Conservation (phyloP, 2,888 invertebrate species). For the Patella ulyssiponensis region DNA sequence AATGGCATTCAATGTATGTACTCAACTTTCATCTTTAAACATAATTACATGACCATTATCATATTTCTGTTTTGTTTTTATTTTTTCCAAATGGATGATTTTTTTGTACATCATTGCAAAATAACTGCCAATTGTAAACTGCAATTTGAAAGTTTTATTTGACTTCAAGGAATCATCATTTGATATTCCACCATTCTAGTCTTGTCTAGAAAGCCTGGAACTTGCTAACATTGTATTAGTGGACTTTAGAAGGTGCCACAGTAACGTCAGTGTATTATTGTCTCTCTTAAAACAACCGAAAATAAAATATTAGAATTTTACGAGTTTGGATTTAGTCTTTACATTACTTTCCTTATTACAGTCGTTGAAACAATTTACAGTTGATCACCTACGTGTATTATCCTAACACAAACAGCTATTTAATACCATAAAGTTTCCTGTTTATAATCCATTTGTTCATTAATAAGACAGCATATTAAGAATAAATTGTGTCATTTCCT, state of each 20-base stretch:
- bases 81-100: slow-evolving; percentile 20
- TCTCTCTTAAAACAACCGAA: slow-evolving; percentile 31
- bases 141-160: slow-evolving; percentile 27
- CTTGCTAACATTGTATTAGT: slow-evolving; percentile 13
- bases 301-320: slow-evolving; percentile 32
- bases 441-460: no score
- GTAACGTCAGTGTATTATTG: slow-evolving; percentile 31
- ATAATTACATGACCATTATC: slow-evolving; percentile 8
- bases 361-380: no score
- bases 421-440: no score
- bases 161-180: slow-evolving; percentile 14
- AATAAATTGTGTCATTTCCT: no score
- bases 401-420: no score
- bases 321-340: no score
- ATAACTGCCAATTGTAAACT: slow-evolving; percentile 25
- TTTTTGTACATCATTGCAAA: slow-evolving; percentile 27
- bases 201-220: slow-evolving; percentile 13
- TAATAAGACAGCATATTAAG: no score
- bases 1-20: slow-evolving; percentile 6
- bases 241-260: slow-evolving; percentile 26
- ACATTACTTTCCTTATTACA: no score
- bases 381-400: no score
- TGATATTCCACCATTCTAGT: slow-evolving; percentile 10
- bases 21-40: slow-evolving; percentile 11
- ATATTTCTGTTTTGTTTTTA: slow-evolving; percentile 17